phyloP scores from a whole-genome alignment of 1,140 invertebrate species.

The Akabosia matsudoensis region DNA sequence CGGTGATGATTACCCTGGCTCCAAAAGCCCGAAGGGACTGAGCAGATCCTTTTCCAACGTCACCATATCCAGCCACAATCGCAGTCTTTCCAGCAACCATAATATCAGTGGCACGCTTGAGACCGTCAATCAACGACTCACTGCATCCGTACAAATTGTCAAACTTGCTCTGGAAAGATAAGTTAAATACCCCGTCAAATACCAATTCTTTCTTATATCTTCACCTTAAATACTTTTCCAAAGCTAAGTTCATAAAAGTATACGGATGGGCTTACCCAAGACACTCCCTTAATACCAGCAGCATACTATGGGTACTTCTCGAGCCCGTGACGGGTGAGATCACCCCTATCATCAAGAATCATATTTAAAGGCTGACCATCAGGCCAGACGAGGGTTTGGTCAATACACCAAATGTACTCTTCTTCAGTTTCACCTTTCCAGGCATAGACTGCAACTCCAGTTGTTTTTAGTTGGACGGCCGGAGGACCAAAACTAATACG shows the following conservation, averaged over 20 bases:
- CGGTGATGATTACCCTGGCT: constrained; percentile 91
- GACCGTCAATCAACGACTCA: constrained; percentile 96
- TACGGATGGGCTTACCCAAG: constrained; percentile 69
- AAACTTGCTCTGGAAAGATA: constrained; percentile 81
- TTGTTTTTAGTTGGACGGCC: no score
- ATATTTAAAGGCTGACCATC: constrained; percentile 86
- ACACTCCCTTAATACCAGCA: constrained; percentile 80
- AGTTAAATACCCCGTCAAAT: neutral
- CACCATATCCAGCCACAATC: constrained; percentile 96
- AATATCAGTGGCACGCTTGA: constrained; percentile 95
- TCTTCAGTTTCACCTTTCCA: constrained; percentile 99
- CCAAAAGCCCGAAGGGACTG: constrained; percentile 89
- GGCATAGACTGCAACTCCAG: constrained; percentile 94
- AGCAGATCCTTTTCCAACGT: constrained; percentile 98
- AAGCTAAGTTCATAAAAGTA: neutral
- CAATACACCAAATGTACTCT: constrained; percentile 98
- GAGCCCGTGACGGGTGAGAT: constrained; percentile 93
- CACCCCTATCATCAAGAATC: constrained; percentile 99
- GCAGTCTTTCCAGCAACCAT: constrained; percentile 99
- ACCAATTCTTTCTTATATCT: no score
- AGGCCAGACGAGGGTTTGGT: constrained; percentile 83
- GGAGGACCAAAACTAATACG: no score
- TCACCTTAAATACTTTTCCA: neutral
- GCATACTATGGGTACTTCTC: constrained; percentile 86
- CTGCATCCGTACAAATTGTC: constrained; percentile 98